Base-by-base conservation (phyloP, 2,888 invertebrate species). In the Lasioglossum morio region DNA sequence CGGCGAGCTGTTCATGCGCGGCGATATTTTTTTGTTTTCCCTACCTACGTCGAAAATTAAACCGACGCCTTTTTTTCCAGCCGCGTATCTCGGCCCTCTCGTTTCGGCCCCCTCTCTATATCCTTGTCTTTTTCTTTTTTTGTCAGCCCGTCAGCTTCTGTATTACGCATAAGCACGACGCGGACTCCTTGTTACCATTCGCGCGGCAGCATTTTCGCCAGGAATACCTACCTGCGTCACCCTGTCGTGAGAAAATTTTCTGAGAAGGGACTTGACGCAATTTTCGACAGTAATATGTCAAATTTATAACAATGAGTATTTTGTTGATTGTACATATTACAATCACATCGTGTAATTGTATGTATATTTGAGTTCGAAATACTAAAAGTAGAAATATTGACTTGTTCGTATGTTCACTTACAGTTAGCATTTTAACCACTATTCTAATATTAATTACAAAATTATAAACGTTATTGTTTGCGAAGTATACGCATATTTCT, bases 21-120 rank as follows among this genome's bases (percentile, higher is more conserved):
- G 60, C 48, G 48, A 74, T 69, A 69, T 63, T 75, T 84, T 83
- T 78, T 75, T 74, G 84, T 86, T 57, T 46, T 12, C n/a, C 48
- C 53, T 53, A 53, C 34, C 76, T 40, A 53, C 74, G 85, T 77
- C 79, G 79, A 79, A 85, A 85, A 84, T 85, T 84, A 85, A 85
- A 84, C 84, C 79, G 60, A 57, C 77, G 79, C 69, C 69, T 37
- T 57, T 77, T 79, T 46, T 27, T 8, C 4, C 23, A 53, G 34
- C 19, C 30, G 46, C 46, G 14, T 34, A 16, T 23, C 16, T 7
- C 48, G 27, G n/a, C 66, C 27, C 19, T 66, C 10, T 14, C 40
- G 19, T 46, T 19, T 14, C 23, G 10, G 10, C 48, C n/a, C 16
- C 23, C 10, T 53, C 53, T 53, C 53, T 53, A 23, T 53, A 53